phyloP scores from a whole-genome alignment of 2,113 vertebrate species.

The Oreotrochilus melanogaster region DNA sequence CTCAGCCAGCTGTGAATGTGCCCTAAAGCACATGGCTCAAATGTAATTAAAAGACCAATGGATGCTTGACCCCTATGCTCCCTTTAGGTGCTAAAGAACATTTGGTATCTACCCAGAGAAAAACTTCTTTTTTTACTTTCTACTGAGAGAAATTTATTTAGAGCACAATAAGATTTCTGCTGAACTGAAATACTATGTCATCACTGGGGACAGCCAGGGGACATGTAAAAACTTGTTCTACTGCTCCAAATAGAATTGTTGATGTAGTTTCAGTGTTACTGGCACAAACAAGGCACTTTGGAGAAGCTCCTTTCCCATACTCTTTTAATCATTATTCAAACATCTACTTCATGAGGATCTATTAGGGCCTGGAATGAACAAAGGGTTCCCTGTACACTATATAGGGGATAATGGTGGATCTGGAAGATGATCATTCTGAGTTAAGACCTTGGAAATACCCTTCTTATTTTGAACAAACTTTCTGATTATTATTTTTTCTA shows the following conservation, averaged over 20 bases:
- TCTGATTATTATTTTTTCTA: not conserved
- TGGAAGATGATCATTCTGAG: not conserved
- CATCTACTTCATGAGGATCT: not conserved
- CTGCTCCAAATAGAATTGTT: not conserved
- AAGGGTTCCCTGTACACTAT: not conserved
- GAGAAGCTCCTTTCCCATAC: not conserved
- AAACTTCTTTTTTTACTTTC: not conserved
- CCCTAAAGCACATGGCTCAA: not conserved
- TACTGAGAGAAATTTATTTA: not conserved
- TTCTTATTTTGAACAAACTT: not conserved
- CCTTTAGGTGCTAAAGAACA: not conserved
- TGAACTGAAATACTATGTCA: not conserved
- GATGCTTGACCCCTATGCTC: not conserved
- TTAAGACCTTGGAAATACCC: not conserved
- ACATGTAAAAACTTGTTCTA: not conserved
- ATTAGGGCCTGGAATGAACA: not conserved
- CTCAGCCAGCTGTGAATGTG: too few relatives aligned
- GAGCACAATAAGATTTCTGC: not conserved
- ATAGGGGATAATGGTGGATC: not conserved
- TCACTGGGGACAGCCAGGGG: not conserved
- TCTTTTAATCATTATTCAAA: not conserved
- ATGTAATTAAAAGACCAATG: not conserved
- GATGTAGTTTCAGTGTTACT: not conserved
- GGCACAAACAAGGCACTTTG: not conserved
- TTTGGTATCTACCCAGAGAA: not conserved